A percentile compares a stretch with the other conserved stretches of the same genome.
Evolutionary conservation across 1,140 invertebrate genomes (phyloP).

Genomic region (Aphelenchoides avenae): DNA sequence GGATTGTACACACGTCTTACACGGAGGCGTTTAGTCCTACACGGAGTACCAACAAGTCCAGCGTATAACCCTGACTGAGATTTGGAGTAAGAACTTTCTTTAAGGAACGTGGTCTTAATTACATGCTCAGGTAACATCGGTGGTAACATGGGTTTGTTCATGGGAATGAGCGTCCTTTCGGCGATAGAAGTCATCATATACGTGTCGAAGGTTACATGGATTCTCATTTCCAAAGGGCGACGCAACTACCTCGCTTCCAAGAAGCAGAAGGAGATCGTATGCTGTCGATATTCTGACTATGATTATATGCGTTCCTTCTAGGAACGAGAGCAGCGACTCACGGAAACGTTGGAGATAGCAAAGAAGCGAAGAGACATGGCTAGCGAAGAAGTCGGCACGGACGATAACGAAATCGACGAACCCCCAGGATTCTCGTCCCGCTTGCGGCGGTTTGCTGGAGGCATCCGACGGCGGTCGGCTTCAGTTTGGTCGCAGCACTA

Average conservation of each 20-base stretch:
- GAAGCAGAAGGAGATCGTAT: constrained; percentile 42
- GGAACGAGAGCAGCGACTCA: constrained; percentile 41
- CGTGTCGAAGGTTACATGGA: constrained; percentile 50
- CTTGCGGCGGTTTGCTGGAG: too few species aligned
- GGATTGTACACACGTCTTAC: too few species aligned
- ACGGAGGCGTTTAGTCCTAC: too few species aligned
- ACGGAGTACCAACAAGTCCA: constrained; percentile 56
- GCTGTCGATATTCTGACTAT: background rate
- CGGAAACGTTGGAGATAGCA: constrained; percentile 36
- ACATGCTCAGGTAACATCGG: constrained; percentile 46
- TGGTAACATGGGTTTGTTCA: constrained; percentile 57
- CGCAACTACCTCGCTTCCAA: constrained; percentile 49
- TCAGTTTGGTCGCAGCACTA: too few species aligned
- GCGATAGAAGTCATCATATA: constrained; percentile 48
- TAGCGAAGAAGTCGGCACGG: too few species aligned
- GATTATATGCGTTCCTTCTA: background rate
- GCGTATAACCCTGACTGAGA: constrained; percentile 41
- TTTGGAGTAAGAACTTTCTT: constrained; percentile 20
- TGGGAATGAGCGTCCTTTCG: constrained; percentile 54
- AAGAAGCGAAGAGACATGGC: constrained; percentile 2
- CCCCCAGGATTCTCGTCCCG: too few species aligned
- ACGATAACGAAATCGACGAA: too few species aligned
- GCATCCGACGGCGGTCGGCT: too few species aligned
- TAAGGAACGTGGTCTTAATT: constrained; percentile 4
- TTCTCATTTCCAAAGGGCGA: constrained; percentile 49